A percentile compares a stretch with the other conserved stretches of the same genome.
Evolutionary conservation across 1,140 invertebrate genomes (phyloP).

Genomic region (Drosophila hydei): DNA sequence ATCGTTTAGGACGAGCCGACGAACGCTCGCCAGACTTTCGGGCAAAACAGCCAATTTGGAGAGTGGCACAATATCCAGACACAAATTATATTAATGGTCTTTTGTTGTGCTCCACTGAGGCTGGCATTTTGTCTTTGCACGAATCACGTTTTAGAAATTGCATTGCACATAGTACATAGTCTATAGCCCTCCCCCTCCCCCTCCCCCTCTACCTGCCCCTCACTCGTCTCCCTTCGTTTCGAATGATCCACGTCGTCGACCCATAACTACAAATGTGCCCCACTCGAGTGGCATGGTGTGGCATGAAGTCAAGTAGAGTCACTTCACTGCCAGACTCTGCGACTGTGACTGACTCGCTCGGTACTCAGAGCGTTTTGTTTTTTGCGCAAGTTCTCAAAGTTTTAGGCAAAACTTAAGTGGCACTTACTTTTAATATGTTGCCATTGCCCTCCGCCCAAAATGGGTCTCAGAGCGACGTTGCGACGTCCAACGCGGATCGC

Average conservation of each 20-base stretch:
- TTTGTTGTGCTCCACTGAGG: constrained; percentile 56
- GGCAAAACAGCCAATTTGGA: constrained; percentile 31
- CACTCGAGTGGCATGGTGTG: constrained; percentile 1
- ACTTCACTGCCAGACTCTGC: constrained; percentile 48
- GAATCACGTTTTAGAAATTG: constrained; percentile 80
- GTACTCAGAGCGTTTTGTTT: constrained; percentile 13
- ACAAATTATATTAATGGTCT: constrained; percentile 77
- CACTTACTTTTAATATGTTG: constrained; percentile 74
- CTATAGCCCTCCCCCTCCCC: neutral
- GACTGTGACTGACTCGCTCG: constrained; percentile 36
- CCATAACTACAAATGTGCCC: constrained; percentile 46
- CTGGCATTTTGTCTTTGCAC: constrained; percentile 72
- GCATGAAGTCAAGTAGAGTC: constrained; percentile 34
- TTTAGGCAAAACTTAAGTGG: constrained; percentile 58
- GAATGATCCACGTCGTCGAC: constrained; percentile 41
- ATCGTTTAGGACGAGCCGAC: constrained; percentile 60
- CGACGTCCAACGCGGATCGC: constrained; percentile 2
- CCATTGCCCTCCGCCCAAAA: constrained; percentile 67
- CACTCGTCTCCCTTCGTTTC: neutral
- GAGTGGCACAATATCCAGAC: constrained; percentile 63
- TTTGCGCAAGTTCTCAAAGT: constrained; percentile 72
- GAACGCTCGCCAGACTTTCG: constrained; percentile 16
- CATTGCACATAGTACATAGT: constrained; percentile 57
- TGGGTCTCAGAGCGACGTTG: constrained; percentile 31
- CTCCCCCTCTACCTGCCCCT: no score